phyloP scores from a whole-genome alignment of 2,888 invertebrate genomes.

The Microplitis deprimator region DNA sequence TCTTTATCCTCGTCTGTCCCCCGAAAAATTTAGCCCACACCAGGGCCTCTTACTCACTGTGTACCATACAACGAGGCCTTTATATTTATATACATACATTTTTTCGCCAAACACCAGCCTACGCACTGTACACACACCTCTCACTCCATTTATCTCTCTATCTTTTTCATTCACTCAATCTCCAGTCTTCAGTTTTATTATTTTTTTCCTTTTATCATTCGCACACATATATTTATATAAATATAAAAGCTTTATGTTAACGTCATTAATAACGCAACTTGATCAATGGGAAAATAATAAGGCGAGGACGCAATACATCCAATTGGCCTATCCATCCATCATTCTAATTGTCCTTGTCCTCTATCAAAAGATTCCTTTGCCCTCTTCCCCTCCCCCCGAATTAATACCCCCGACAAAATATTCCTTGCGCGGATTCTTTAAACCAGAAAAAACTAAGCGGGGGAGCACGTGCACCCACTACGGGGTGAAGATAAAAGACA shows the following conservation, averaged over 20 bases:
- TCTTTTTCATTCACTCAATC: constrained; percentile 25
- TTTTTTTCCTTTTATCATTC: constrained; percentile 17
- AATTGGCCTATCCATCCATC: constrained; percentile 29
- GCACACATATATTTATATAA: not conserved
- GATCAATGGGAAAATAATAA: constrained; percentile 42
- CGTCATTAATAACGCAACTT: constrained; percentile 39
- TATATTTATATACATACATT: not conserved
- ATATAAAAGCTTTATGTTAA: constrained; percentile 25
- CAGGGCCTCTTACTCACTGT: constrained; percentile 16
- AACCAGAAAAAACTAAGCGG: not conserved
- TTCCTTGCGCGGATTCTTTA: too few relatives aligned
- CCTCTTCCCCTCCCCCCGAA: not conserved
- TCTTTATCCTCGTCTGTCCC: not conserved
- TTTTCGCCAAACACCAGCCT: constrained; percentile 20
- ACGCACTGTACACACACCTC: constrained; percentile 21
- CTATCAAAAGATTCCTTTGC: not conserved
- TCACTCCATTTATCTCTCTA: constrained; percentile 17
- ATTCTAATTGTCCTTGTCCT: constrained; percentile 33
- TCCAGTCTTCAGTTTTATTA: constrained; percentile 13
- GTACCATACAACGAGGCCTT: not conserved
- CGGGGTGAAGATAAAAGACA: too few relatives aligned
- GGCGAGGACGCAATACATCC: constrained; percentile 34
- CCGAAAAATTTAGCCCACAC: constrained; percentile 9
- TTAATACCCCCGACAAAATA: not conserved
- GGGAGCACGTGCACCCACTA: not conserved